Base-by-base conservation (phyloP, 1,140 invertebrate species). In the Scaptomyza pallida region DNA sequence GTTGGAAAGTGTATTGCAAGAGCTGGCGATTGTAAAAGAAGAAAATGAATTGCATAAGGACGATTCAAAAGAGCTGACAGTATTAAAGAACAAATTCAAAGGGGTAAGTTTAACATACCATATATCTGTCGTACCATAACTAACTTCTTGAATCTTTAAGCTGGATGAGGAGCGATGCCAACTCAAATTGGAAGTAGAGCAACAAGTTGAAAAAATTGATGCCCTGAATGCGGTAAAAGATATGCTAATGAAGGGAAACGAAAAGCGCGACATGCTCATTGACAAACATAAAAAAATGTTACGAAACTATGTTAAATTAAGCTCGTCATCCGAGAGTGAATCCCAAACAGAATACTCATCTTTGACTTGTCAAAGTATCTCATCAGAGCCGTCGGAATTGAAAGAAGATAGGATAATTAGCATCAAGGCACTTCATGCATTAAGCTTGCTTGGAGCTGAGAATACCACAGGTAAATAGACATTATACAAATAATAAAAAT, bases 191-290 rank as follows among this genome's bases (percentile, higher is more conserved):
- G 17, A 43, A 3, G 12, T 68, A 19, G 5, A 47, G 8, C 23
- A 63, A 0, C n/a, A 16, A 5, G n/a, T 16, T n/a, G 43, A 0
- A 2, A 37, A 63, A 0, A 9, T 47, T 4, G 19, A 37, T 19
- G 40, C 48, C 0, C 9, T 69, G 5, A 69, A 55, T 35, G 26
- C 37, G 5, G 12, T 56, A 8, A 70, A 56, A 17, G 60, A 70
- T 33, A 64, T 64, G 60, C 60, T 70, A 12, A 0, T 43, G 10
- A 23, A n/a, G 21, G 51, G 23, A 12, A 70, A 44, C 13, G 35
- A 64, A n/a, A 33, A 48, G 9, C 50, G 51, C 3, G 60, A 64
- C 9, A 23, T 55, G 26, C 35, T 17, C 0, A 70, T 70, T 23
- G 5, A 0, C 0, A 5, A 56, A 2, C 43, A 43, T n/a, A 56